A percentile compares a stretch with the other conserved stretches of the same genome.
phyloP scores from a whole-genome alignment of 2,113 vertebrate genomes.

The Microcebus griseorufus region DNA sequence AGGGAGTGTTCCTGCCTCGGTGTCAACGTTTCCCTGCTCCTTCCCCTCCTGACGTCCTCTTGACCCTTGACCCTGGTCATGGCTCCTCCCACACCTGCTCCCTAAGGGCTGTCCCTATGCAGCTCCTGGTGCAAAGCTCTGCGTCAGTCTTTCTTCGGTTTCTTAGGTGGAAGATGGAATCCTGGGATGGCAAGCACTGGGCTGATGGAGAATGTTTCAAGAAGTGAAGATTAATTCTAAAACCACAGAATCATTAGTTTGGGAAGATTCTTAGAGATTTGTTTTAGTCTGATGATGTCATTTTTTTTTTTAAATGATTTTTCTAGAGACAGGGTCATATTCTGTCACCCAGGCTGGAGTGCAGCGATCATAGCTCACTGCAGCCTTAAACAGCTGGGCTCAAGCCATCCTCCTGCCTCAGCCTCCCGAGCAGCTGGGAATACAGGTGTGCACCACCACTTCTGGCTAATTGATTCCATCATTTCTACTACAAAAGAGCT shows the following conservation, averaged over 20 bases:
- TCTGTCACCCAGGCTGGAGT: too few species aligned
- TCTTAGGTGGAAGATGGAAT: not conserved
- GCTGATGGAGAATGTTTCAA: not conserved
- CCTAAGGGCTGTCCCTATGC: fast-evolving
- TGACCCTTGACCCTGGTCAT: not conserved
- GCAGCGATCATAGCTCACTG: too few species aligned
- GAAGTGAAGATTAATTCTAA: not conserved
- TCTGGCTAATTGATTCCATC: too few species aligned
- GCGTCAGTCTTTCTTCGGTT: not conserved
- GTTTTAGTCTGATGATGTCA: not conserved
- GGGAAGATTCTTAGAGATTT: not conserved
- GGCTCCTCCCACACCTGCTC: not conserved
- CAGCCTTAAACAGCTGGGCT: too few species aligned
- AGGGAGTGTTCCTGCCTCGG: not conserved
- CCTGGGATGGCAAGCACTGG: not conserved
- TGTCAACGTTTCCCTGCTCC: not conserved
- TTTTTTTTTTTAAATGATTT: too few species aligned
- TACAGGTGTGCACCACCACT: too few species aligned
- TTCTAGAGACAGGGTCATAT: too few species aligned
- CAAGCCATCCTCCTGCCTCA: too few species aligned
- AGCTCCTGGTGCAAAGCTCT: not conserved
- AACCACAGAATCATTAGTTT: not conserved
- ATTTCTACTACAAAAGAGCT: not conserved
- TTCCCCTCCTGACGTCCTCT: not conserved
- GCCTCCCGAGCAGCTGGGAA: too few species aligned